Percentiles rank a stretch among this genome's conserved stretches.
phyloP scores from a whole-genome alignment of 64 coral and sea anemone species.

The Trachythela sp. region DNA sequence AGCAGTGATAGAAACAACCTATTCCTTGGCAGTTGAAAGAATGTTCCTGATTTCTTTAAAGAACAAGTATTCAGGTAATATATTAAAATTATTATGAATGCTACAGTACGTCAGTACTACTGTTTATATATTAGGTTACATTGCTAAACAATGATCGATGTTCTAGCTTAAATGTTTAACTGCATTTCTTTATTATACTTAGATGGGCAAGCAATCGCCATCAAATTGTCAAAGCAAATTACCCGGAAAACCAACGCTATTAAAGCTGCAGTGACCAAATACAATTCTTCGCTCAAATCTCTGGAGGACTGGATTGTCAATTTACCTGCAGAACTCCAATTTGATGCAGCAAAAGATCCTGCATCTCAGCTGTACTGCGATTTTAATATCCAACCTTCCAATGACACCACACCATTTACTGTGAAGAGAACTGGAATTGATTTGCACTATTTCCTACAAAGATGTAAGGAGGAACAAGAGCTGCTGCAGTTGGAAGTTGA shows the following conservation, averaged over 20 bases:
- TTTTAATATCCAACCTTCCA: not conserved
- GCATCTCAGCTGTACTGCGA: not conserved
- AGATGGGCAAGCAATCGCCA: conserved; percentile 15
- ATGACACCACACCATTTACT: not conserved
- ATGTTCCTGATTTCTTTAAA: conserved; percentile 10
- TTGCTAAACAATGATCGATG: too few relatives aligned
- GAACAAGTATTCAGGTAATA: not conserved
- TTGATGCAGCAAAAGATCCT: not conserved
- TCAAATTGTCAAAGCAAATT: not conserved
- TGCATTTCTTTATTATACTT: not conserved
- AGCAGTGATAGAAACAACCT: not conserved
- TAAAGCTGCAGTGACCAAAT: not conserved
- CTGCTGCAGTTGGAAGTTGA: not conserved
- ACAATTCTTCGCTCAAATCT: not conserved
- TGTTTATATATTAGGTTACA: too few relatives aligned
- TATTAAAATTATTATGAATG: too few relatives aligned
- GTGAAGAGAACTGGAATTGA: not conserved
- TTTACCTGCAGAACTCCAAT: not conserved
- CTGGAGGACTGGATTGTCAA: not conserved
- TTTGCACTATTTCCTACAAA: not conserved
- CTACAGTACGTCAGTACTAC: too few relatives aligned
- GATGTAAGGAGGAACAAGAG: conserved; percentile 13
- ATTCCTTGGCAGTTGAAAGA: not conserved
- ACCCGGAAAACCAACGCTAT: not conserved
- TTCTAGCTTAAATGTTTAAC: too few relatives aligned